These are phyloP conservation scores for Corbicula japonica DNA, from an alignment of 2,888 invertebrate genomes.

Conservation along the genomic window DNA sequence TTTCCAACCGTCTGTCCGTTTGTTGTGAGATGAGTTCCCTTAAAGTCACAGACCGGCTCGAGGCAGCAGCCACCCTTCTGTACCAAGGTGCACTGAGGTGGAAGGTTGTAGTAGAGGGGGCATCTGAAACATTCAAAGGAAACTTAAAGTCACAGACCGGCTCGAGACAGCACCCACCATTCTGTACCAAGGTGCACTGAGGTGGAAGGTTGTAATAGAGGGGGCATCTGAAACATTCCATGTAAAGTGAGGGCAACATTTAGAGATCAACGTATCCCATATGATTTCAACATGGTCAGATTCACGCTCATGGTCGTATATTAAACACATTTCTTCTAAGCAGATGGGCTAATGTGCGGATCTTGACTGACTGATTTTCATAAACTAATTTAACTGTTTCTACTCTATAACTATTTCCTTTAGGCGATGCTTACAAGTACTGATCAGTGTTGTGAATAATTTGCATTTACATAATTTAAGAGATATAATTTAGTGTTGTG, in stretches of 20 bases:
- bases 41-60: slow-evolving; percentile 79
- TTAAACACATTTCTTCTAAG: too few relatives aligned
- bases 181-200: slow-evolving; percentile 77
- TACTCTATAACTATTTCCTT: too few relatives aligned
- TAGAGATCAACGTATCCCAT: too few relatives aligned
- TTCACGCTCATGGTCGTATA: too few relatives aligned
- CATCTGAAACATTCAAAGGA: slow-evolving; percentile 71
- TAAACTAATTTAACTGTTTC: too few relatives aligned
- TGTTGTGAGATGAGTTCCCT: slow-evolving; percentile 73
- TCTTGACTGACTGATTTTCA: too few relatives aligned
- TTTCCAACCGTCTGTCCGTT: slow-evolving; percentile 77
- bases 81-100: slow-evolving; percentile 78
- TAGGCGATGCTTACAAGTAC: too few relatives aligned
- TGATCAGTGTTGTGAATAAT: too few relatives aligned
- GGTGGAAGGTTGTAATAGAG: slow-evolving; percentile 79
- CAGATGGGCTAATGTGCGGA: too few relatives aligned
- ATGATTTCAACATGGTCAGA: too few relatives aligned
- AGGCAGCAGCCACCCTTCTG: slow-evolving; percentile 75
- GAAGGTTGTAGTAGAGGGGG: slow-evolving; percentile 79
- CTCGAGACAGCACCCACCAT: slow-evolving; percentile 75
- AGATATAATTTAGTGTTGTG: too few relatives aligned
- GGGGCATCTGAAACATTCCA: slow-evolving; percentile 72
- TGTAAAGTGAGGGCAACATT: slow-evolving; percentile 81
- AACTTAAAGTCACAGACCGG: slow-evolving; percentile 80
- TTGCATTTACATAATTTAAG: too few relatives aligned